These are phyloP conservation scores for Merops nubicus DNA, from an alignment of 2,113 vertebrate species.

Conservation along the genomic window DNA sequence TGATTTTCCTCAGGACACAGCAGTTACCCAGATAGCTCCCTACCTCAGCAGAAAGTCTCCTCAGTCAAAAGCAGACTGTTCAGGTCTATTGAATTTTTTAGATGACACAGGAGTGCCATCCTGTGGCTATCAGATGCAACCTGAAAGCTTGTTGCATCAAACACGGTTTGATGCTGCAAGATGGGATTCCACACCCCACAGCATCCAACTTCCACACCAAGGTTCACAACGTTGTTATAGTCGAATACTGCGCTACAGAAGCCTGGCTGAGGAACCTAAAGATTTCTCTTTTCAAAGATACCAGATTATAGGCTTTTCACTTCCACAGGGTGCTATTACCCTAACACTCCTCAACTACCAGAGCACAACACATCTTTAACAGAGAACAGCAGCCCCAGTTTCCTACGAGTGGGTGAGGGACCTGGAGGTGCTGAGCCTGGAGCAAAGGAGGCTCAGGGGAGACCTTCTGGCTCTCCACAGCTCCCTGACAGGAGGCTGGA, in stretches of 20 bases:
- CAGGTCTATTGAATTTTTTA: background rate
- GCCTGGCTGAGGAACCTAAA: background rate
- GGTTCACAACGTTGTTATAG: background rate
- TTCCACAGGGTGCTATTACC: background rate
- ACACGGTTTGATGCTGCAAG: accelerated
- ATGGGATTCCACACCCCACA: background rate
- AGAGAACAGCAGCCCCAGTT: background rate
- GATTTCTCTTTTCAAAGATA: background rate
- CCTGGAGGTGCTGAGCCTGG: no score
- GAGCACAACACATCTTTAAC: background rate
- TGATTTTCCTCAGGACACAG: background rate
- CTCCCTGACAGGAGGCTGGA: no score
- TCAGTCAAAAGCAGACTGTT: background rate
- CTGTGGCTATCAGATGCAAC: constrained; percentile 1
- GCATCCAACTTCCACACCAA: background rate
- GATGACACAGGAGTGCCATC: constrained; percentile 45
- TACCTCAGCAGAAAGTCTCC: background rate
- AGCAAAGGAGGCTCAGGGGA: no score
- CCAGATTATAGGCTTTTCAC: background rate
- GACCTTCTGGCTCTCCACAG: no score
- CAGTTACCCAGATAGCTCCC: background rate
- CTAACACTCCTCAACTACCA: background rate
- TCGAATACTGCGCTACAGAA: background rate
- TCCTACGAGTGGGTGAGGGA: background rate
- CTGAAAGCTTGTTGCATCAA: accelerated